A percentile compares a stretch with the other conserved stretches of the same genome.
These are phyloP conservation scores for Battus philenor DNA, from an alignment of 1,140 invertebrate genomes.

Conservation along the genomic window DNA sequence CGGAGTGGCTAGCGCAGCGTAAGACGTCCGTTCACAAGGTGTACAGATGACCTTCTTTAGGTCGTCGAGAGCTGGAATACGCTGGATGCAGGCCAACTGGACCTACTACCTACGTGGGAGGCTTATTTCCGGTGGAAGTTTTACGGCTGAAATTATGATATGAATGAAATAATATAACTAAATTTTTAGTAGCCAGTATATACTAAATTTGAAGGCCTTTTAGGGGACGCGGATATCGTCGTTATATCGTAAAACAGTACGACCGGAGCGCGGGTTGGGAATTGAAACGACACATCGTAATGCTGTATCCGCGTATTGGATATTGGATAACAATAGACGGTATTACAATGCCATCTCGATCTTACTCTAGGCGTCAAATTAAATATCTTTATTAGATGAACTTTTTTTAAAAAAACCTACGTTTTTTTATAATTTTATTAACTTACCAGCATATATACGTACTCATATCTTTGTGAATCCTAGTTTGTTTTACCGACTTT, in stretches of 20 bases:
- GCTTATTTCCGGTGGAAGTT: no score
- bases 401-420: neutral
- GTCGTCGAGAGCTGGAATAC: no score
- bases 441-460: neutral
- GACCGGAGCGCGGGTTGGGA: neutral
- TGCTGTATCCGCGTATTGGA: neutral
- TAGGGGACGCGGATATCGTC: conserved; percentile 8
- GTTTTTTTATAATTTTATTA: neutral
- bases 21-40: no score
- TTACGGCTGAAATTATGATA: no score
- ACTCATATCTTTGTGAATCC: neutral
- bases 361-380: neutral
- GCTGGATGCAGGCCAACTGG: no score
- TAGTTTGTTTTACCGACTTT: neutral
- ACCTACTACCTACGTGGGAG: no score
- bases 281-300: conserved; percentile 12
- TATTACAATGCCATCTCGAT: conserved; percentile 2
- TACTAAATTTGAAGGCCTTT: conserved; percentile 9
- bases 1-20: no score
- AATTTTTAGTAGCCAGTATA: no score
- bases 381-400: neutral
- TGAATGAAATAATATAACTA: no score
- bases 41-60: no score
- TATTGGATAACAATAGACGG: conserved; percentile 14
- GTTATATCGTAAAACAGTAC: conserved; percentile 10